phyloP scores from a whole-genome alignment of 1,140 invertebrate genomes.

The Penaeus chinensis region DNA sequence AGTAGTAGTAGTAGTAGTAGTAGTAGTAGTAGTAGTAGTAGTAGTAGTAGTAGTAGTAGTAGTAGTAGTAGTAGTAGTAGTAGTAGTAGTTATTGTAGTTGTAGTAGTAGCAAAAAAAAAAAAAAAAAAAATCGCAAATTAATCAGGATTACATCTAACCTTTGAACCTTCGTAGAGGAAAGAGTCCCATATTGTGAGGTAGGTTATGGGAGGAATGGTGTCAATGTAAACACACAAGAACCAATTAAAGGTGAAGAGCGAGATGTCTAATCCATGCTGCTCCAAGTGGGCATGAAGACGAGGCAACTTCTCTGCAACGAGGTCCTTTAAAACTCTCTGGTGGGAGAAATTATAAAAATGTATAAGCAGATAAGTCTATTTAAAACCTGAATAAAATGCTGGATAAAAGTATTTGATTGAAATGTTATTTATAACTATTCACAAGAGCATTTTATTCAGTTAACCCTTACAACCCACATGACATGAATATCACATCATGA shows the following conservation, averaged over 20 bases:
- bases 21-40: too few species aligned
- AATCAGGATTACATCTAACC: slow-evolving; percentile 65
- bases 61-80: neutral
- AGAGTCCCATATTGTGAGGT: slow-evolving; percentile 74
- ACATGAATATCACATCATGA: too few species aligned
- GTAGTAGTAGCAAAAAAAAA: neutral
- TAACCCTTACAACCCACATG: too few species aligned
- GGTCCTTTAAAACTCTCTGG: slow-evolving; percentile 71
- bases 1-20: too few species aligned
- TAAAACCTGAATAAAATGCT: too few species aligned
- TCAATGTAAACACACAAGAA: slow-evolving; percentile 75
- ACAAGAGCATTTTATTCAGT: too few species aligned
- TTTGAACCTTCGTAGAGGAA: slow-evolving; percentile 75
- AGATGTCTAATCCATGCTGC: slow-evolving; percentile 70
- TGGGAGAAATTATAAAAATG: slow-evolving; percentile 44
- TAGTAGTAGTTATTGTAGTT: neutral
- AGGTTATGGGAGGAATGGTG: slow-evolving; percentile 71
- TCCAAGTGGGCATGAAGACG: slow-evolving; percentile 70
- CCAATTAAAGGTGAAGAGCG: slow-evolving; percentile 74
- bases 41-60: too few species aligned
- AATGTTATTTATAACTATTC: too few species aligned
- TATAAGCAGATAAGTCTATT: slow-evolving; percentile 1
- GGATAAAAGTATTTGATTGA: too few species aligned
- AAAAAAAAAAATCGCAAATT: neutral
- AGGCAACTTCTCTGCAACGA: slow-evolving; percentile 73